phyloP scores from a whole-genome alignment of 2,113 vertebrate genomes.

The Gopherus flavomarginatus region DNA sequence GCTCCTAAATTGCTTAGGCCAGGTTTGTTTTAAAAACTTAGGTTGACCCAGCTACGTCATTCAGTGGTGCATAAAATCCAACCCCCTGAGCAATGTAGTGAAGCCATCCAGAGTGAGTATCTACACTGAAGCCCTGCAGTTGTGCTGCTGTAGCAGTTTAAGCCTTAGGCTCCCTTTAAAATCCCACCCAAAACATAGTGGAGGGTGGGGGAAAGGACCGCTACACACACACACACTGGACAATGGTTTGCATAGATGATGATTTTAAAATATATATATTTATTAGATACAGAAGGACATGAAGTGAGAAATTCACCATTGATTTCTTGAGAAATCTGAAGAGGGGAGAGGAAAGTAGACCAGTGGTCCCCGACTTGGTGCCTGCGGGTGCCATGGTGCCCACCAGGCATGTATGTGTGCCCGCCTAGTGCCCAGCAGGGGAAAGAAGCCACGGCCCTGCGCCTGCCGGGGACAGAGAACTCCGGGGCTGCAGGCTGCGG shows the following conservation, averaged over 20 bases:
- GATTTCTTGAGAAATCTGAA: not conserved
- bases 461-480: too few relatives aligned
- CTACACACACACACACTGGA: not conserved
- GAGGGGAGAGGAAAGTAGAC: not conserved
- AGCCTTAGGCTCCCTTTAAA: not conserved
- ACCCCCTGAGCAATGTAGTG: not conserved
- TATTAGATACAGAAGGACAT: fast-evolving
- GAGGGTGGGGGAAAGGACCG: not conserved
- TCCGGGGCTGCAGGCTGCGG: too few relatives aligned
- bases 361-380: too few relatives aligned
- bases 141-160: too few relatives aligned
- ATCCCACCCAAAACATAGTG: not conserved
- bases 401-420: too few relatives aligned
- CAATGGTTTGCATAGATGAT: not conserved
- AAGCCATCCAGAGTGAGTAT: not conserved
- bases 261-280: not conserved
- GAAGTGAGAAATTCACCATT: not conserved
- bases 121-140: too few relatives aligned
- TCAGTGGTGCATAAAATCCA: not conserved
- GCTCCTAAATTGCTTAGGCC: not conserved
- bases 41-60: not conserved
- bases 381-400: too few relatives aligned
- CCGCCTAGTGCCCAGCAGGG: too few relatives aligned
- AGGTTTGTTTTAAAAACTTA: not conserved
- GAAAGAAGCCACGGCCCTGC: too few relatives aligned